Evolutionary conservation across 2,113 vertebrate species (phyloP).

Genomic region (Harpagus bidentatus): DNA sequence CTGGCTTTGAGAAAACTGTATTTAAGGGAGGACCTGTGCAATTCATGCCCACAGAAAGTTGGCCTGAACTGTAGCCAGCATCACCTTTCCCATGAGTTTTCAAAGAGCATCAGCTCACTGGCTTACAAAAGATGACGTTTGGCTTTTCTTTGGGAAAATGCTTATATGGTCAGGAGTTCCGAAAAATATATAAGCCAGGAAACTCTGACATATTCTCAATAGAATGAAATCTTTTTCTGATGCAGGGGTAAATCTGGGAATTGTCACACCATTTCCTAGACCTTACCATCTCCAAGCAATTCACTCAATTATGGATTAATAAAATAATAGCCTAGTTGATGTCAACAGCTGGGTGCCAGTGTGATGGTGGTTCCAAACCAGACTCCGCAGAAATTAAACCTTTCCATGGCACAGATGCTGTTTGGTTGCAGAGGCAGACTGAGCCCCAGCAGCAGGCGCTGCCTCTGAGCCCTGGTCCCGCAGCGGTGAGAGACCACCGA

Average conservation of each 20-base stretch:
- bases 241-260: not conserved
- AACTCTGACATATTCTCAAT: not conserved
- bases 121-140: not conserved
- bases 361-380: not conserved
- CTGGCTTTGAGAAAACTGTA: not conserved
- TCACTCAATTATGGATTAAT: not conserved
- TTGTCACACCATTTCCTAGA: not conserved
- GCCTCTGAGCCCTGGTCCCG: not conserved
- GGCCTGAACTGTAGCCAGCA: not conserved
- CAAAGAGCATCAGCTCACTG: not conserved
- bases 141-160: not conserved
- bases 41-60: not conserved
- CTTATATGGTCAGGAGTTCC: not conserved
- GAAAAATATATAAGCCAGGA: not conserved
- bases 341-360: not conserved
- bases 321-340: not conserved
- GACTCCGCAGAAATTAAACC: not conserved
- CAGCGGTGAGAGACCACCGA: not conserved
- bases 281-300: not conserved
- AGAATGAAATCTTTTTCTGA: not conserved
- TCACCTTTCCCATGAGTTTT: not conserved
- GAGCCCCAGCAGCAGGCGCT: not conserved
- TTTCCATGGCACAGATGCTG: accelerated
- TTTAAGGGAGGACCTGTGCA: not conserved
- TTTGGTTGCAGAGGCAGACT: not conserved